These are phyloP conservation scores for Paramisgurnus dabryanus DNA, from an alignment of 2,113 vertebrate species.

Conservation along the genomic window DNA sequence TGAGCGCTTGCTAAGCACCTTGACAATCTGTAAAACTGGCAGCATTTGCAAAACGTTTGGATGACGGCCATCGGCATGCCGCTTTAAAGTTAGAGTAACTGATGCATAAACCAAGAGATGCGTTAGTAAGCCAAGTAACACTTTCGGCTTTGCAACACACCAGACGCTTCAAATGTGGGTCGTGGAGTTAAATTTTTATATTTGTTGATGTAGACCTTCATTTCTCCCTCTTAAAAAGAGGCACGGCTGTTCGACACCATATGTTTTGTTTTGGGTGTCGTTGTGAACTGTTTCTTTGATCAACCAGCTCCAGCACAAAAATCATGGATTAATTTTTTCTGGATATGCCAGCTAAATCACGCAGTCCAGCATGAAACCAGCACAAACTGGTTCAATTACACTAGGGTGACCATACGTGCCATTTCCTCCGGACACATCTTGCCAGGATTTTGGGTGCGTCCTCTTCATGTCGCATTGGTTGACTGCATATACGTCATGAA, in stretches of 20 bases:
- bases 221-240: neutral
- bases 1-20: slow-evolving; percentile 29
- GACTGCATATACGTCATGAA: too few species aligned
- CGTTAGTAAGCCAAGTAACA: slow-evolving; percentile 24
- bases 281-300: too few species aligned
- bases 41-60: slow-evolving; percentile 30
- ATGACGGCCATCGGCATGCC: neutral
- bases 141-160: slow-evolving; percentile 33
- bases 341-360: too few species aligned
- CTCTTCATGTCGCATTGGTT: too few species aligned
- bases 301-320: too few species aligned
- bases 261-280: neutral
- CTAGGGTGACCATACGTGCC: too few species aligned
- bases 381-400: too few species aligned
- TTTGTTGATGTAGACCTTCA: neutral
- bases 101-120: slow-evolving; percentile 45
- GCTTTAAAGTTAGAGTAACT: slow-evolving; percentile 42
- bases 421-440: too few species aligned
- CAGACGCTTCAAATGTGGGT: slow-evolving; percentile 57
- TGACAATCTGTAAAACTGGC: slow-evolving; percentile 14
- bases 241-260: neutral
- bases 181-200: slow-evolving; percentile 3
- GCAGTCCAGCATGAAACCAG: too few species aligned
- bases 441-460: too few species aligned
- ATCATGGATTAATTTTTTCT: too few species aligned